Percentiles rank a stretch among this genome's conserved stretches.
Evolutionary conservation across 1,140 invertebrate genomes (phyloP).

Genomic region (Tetramorium simillimum): DNA sequence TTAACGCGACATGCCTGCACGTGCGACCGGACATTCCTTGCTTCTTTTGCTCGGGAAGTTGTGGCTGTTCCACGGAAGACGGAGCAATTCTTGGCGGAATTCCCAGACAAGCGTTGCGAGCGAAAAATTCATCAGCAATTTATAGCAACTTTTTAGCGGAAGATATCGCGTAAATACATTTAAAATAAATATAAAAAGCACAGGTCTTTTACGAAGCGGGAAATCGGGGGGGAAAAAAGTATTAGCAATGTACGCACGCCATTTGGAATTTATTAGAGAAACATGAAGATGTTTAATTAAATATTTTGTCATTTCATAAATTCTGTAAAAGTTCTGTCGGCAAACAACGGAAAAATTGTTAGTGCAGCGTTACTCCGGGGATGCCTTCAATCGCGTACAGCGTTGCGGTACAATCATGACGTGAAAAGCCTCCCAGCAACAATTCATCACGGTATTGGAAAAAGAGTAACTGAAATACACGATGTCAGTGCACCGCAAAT

Average conservation of each 20-base stretch:
- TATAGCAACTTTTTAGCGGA: constrained; percentile 9
- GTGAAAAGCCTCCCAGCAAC: constrained; percentile 47
- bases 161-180: not conserved
- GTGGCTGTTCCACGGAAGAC: not conserved
- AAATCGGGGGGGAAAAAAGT: not conserved
- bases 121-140: constrained; percentile 19
- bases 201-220: not conserved
- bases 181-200: not conserved
- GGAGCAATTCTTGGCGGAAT: constrained; percentile 35
- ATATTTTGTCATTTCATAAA: constrained; percentile 18
- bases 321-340: not conserved
- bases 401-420: constrained; percentile 26
- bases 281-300: constrained; percentile 6
- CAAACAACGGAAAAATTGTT: constrained; percentile 20
- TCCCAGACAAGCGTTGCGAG: not conserved
- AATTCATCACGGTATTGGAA: constrained; percentile 26
- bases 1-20: constrained; percentile 30
- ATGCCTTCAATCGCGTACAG: constrained; percentile 19
- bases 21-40: constrained; percentile 28
- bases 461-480: constrained; percentile 20
- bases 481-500: constrained; percentile 18
- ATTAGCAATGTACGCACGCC: not conserved
- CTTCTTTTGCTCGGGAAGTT: not conserved
- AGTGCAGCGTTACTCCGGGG: constrained; percentile 2
- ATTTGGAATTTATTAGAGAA: not conserved